Conservation (phyloP, 1,140 invertebrate species). For the Cryptotermes secundus region DNA sequence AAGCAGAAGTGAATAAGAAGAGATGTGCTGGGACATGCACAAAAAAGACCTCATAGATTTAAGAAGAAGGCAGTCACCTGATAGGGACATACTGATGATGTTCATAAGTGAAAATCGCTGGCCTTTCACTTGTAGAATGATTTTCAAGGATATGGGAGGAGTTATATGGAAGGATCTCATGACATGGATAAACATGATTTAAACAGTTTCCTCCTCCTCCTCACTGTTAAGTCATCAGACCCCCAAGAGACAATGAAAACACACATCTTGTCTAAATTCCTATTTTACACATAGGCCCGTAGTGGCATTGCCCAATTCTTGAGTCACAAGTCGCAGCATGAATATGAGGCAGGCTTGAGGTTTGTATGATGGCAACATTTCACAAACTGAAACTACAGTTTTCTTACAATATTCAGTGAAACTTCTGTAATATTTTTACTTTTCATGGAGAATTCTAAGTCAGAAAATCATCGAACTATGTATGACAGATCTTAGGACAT, state of each 20-base stretch:
- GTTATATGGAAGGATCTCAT: neutral
- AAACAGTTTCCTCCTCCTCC: neutral
- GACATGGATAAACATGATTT: neutral
- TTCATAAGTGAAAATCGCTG: neutral
- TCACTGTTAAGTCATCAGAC: neutral
- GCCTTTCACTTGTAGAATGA: neutral
- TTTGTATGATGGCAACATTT: too few relatives aligned
- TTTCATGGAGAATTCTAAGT: too few relatives aligned
- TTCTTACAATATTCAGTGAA: too few relatives aligned
- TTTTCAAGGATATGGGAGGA: neutral
- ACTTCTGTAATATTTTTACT: too few relatives aligned
- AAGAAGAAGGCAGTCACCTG: conserved; percentile 1
- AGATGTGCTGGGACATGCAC: neutral
- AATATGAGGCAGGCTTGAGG: too few relatives aligned
- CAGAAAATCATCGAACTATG: too few relatives aligned
- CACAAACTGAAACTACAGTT: too few relatives aligned
- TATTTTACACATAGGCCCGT: too few relatives aligned
- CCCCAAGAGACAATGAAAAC: neutral
- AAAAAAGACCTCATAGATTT: neutral
- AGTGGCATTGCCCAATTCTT: too few relatives aligned
- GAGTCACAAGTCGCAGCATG: too few relatives aligned
- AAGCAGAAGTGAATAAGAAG: neutral
- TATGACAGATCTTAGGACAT: too few relatives aligned
- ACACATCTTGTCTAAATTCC: neutral
- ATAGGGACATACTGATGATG: neutral